phyloP scores from a whole-genome alignment of 2,797 vertebrate genomes.

The Uromys caudimaculatus region DNA sequence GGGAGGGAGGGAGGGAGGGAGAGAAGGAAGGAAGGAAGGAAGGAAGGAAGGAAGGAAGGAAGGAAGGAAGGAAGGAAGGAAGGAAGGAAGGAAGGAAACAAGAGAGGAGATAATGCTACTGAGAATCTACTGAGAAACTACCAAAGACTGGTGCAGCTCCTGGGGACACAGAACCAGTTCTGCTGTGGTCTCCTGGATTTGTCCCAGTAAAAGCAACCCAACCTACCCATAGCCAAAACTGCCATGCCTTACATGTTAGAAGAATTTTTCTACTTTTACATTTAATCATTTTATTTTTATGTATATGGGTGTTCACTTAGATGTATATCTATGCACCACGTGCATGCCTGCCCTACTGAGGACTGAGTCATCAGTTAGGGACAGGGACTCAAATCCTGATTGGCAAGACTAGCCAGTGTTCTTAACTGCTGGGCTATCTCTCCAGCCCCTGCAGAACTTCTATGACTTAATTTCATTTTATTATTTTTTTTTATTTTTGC shows the following conservation, averaged over 20 bases:
- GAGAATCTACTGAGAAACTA: background rate
- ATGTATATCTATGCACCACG: background rate
- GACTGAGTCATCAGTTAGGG: background rate
- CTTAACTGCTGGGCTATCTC: background rate
- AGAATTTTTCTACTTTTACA: background rate
- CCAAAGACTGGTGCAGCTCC: background rate
- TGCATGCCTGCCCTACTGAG: background rate
- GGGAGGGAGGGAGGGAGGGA: too few species aligned
- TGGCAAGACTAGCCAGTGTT: background rate
- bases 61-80: too few species aligned
- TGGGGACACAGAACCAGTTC: fast-evolving
- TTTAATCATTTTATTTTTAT: background rate
- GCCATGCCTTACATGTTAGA: too few species aligned
- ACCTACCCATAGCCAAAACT: background rate
- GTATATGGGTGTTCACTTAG: background rate
- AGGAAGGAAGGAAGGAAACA: background rate
- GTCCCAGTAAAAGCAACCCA: background rate
- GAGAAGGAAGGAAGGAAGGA: too few species aligned
- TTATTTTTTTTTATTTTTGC: too few species aligned
- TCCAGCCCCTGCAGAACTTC: background rate
- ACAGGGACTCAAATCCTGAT: background rate
- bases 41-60: too few species aligned
- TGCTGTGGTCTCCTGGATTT: too few species aligned
- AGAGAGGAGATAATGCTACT: background rate
- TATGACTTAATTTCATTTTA: background rate